Percentiles rank a stretch among this genome's conserved stretches.
phyloP scores from a whole-genome alignment of 2,888 invertebrate species.

The Eupithecia subumbrata region DNA sequence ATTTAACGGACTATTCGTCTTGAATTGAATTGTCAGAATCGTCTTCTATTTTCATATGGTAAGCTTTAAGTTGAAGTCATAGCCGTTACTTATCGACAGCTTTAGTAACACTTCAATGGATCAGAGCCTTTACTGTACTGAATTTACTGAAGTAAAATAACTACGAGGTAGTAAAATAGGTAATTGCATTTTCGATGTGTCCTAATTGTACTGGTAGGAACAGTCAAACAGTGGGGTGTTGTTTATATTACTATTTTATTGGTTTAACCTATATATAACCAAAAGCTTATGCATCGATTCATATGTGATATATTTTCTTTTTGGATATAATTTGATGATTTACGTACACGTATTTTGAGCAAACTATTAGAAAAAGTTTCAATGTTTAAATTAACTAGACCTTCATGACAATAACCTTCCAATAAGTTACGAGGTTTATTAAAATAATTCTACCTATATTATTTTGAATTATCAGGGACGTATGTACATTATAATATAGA shows the following conservation, averaged over 20 bases:
- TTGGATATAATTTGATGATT: neutral
- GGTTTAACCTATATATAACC: neutral
- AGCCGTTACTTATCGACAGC: neutral
- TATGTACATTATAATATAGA: neutral
- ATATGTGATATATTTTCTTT: neutral
- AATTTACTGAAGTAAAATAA: conserved; percentile 44
- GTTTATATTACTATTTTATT: neutral
- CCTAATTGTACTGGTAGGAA: conserved; percentile 16
- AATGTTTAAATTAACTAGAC: no score
- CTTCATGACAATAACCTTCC: no score
- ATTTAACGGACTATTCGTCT: neutral
- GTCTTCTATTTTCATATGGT: neutral
- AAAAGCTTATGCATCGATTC: neutral
- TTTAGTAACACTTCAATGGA: neutral
- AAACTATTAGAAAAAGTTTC: no score
- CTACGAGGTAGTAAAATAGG: conserved; percentile 29
- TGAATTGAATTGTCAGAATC: neutral
- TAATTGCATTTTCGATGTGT: conserved; percentile 30
- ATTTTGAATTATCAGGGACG: no score
- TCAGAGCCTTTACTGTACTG: conserved; percentile 42
- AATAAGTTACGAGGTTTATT: no score
- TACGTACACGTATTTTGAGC: neutral
- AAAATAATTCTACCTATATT: no score
- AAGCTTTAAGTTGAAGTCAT: neutral
- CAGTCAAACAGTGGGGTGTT: conserved; percentile 13